phyloP scores from a whole-genome alignment of 1,140 invertebrate species.

The Penaeus indicus region DNA sequence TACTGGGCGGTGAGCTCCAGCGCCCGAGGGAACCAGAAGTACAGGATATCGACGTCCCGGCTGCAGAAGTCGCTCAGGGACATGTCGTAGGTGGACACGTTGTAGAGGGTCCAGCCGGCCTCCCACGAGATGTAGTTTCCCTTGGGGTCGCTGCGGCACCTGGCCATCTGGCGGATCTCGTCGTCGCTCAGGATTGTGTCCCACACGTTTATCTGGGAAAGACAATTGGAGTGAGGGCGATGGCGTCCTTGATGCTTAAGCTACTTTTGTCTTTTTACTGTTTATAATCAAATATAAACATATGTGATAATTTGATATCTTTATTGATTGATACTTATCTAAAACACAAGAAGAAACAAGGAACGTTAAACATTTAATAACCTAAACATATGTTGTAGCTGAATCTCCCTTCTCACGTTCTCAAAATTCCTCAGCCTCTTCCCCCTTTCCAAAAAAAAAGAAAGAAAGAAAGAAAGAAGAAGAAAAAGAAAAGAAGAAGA shows the following conservation, averaged over 20 bases:
- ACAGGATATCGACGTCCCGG: neutral
- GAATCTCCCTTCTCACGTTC: too few species aligned
- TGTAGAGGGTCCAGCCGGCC: slow-evolving; percentile 37
- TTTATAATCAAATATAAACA: too few species aligned
- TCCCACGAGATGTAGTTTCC: slow-evolving; percentile 54
- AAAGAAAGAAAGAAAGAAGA: too few species aligned
- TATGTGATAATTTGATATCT: neutral
- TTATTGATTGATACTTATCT: neutral
- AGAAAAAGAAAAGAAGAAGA: too few species aligned
- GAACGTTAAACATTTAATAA: too few species aligned
- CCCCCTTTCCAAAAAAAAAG: too few species aligned
- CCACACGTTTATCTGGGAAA: slow-evolving; percentile 46
- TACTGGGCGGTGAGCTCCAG: slow-evolving; percentile 16
- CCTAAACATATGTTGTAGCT: too few species aligned
- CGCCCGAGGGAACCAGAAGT: slow-evolving; percentile 38
- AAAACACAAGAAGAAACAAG: too few species aligned
- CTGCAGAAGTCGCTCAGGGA: slow-evolving; percentile 38
- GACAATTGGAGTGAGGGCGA: too few species aligned
- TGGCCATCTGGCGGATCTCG: slow-evolving; percentile 30
- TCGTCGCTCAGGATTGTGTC: slow-evolving; percentile 21
- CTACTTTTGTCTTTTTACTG: neutral
- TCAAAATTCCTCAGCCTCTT: too few species aligned
- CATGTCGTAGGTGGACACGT: slow-evolving; percentile 38
- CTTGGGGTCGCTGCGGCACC: slow-evolving; percentile 35
- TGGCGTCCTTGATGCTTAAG: too few species aligned